Evolutionary conservation across 2,797 vertebrate species (phyloP).

Genomic region (Eremophila alpestris): DNA sequence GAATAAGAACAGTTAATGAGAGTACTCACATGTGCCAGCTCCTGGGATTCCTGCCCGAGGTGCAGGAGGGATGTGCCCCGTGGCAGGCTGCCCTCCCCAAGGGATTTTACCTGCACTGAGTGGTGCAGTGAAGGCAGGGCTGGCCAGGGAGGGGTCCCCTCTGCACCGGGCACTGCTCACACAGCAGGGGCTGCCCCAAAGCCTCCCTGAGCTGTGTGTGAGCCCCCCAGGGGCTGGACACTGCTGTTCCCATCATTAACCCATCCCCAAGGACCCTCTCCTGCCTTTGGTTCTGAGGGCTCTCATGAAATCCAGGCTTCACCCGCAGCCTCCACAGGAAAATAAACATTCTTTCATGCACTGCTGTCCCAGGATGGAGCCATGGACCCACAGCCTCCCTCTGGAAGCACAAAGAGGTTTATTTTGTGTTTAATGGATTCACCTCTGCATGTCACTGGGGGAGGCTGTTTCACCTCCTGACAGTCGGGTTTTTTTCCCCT

Average conservation of each 20-base stretch:
- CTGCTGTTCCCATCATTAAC: not conserved
- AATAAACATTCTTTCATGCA: not conserved
- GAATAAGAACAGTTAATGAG: not conserved
- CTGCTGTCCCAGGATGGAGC: not conserved
- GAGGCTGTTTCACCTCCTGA: not conserved
- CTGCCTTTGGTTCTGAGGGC: not conserved
- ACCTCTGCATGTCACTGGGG: not conserved
- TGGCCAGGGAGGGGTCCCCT: not conserved
- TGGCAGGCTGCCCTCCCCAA: not conserved
- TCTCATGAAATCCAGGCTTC: not conserved
- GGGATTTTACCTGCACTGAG: not conserved
- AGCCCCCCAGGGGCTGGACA: not conserved
- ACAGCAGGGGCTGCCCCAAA: fast-evolving
- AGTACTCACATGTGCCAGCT: fast-evolving
- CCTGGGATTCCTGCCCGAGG: not conserved
- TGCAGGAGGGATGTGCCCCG: not conserved
- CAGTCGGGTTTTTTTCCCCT: fast-evolving
- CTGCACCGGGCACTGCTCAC: not conserved
- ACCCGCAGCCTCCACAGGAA: not conserved
- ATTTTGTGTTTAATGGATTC: not conserved
- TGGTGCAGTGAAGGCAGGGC: not conserved
- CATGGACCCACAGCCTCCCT: not conserved
- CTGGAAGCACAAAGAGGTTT: not conserved
- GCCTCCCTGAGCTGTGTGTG: not conserved
- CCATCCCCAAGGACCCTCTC: not conserved